Conservation (phyloP, 2,113 vertebrate genomes). For the Mobula hypostoma region DNA sequence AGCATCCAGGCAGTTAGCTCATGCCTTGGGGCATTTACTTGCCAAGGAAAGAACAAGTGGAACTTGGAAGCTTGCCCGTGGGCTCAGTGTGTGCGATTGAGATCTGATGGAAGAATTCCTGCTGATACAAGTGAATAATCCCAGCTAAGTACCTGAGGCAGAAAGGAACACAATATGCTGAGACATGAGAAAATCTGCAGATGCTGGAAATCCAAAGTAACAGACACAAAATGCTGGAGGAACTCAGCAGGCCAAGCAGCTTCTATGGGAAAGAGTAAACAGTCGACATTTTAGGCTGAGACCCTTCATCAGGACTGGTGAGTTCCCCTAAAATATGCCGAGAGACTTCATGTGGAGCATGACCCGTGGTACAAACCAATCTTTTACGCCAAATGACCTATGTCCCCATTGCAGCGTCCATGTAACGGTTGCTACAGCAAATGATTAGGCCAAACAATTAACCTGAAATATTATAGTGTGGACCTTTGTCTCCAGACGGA, state of each 20-base stretch:
- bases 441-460: neutral
- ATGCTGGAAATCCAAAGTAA: no score
- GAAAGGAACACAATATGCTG: neutral
- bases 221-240: no score
- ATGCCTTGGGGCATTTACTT: neutral
- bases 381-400: neutral
- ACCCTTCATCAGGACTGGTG: no score
- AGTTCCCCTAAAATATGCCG: no score
- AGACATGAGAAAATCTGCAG: no score
- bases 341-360: neutral
- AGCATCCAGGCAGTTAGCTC: neutral
- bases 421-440: neutral
- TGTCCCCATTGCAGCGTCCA: neutral
- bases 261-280: no score
- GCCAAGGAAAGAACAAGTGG: neutral
- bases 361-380: neutral
- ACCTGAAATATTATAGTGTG: neutral
- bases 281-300: no score
- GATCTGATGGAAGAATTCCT: neutral
- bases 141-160: neutral
- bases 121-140: neutral
- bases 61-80: neutral
- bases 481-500: neutral
- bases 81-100: neutral
- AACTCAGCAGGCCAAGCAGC: no score